Percentiles rank a stretch among this genome's conserved stretches.
Evolutionary conservation across 1,140 invertebrate species (phyloP).

Genomic region (Sycophila sp.): DNA sequence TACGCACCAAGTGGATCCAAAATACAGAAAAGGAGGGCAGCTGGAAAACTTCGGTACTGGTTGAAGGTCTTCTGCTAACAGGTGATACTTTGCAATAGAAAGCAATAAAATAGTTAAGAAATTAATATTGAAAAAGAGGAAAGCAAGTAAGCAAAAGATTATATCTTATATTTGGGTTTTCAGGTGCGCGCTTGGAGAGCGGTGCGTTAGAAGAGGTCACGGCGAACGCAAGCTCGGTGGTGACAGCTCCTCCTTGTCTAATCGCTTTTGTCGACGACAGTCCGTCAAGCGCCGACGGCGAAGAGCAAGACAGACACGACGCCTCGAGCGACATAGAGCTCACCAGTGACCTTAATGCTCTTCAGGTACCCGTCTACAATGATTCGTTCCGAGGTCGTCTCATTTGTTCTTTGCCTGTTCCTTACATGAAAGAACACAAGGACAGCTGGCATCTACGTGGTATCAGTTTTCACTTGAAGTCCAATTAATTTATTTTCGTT

Average conservation of each 20-base stretch:
- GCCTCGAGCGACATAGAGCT: conserved; percentile 31
- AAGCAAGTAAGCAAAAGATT: neutral
- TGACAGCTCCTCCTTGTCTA: conserved; percentile 51
- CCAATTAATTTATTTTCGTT: neutral
- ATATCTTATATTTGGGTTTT: no score
- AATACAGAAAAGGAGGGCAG: conserved; percentile 33
- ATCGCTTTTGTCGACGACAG: conserved; percentile 47
- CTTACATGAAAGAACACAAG: conserved; percentile 46
- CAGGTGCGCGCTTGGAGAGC: conserved; percentile 56
- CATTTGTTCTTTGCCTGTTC: conserved; percentile 56
- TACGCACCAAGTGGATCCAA: conserved; percentile 51
- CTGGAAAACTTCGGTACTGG: conserved; percentile 47
- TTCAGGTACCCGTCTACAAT: conserved; percentile 57
- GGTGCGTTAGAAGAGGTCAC: conserved; percentile 55
- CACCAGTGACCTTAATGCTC: conserved; percentile 29
- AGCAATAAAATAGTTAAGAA: no score
- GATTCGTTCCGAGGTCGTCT: conserved; percentile 51
- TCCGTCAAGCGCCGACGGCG: neutral
- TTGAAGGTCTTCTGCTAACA: conserved; percentile 59
- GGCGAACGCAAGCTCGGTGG: conserved; percentile 52
- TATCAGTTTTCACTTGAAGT: conserved; percentile 52
- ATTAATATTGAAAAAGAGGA: no score
- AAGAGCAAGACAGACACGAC: neutral
- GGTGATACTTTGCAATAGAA: no score
- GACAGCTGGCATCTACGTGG: conserved; percentile 57